Evolutionary conservation across 2,113 vertebrate species (phyloP), one percentile per base, ranked within the genome.

Genomic region (Cyphomyrus plagiostoma): DNA sequence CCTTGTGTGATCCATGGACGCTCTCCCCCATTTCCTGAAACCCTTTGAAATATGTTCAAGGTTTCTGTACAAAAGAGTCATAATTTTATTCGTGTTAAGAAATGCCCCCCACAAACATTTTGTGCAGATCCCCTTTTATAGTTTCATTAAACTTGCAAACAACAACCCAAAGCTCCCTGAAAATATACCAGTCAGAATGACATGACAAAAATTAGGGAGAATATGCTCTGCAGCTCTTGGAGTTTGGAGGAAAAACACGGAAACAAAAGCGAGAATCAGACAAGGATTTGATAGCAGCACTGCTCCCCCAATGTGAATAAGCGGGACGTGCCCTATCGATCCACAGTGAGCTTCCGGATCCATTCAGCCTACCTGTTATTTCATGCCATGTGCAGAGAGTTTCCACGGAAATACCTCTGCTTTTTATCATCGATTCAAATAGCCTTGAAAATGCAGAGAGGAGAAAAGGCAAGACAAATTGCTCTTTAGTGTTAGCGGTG

Each of bases 321-420:
- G 45, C 8, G 49, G 10, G 49, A 86, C 1, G 4, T 1, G 53
- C 1, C 50, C 13, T 56, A 50, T 53, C 49, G 50, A 87, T 87
- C 23, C 23, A 53, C 26, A 39, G 6, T 1, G 4, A 10, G 85
- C 30, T 56, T 30, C 49, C 26, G 0, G 13, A 45, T 45, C 53
- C n/a, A 45, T 48, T 7, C 26, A 45, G 35, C 26, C 35, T n/a
- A n/a, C 87, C 35, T 30, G 19, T 15, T 15, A 66, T 56, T 70
- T 26, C 58, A 88, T 23, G 53, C 17, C 19, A 62, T 21, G 8
- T 19, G 21, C 13, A n/a, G 87, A 11, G 48, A 4, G n/a, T 49
- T 85, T 85, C 83, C 15, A 48, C 83, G 46, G 85, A 86, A 86
- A 86, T 53, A 49, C 70, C n/a, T 19, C n/a, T 50, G 42, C n/a